Conservation (phyloP, 2,888 invertebrate species). For the Polymixis flavicincta region DNA sequence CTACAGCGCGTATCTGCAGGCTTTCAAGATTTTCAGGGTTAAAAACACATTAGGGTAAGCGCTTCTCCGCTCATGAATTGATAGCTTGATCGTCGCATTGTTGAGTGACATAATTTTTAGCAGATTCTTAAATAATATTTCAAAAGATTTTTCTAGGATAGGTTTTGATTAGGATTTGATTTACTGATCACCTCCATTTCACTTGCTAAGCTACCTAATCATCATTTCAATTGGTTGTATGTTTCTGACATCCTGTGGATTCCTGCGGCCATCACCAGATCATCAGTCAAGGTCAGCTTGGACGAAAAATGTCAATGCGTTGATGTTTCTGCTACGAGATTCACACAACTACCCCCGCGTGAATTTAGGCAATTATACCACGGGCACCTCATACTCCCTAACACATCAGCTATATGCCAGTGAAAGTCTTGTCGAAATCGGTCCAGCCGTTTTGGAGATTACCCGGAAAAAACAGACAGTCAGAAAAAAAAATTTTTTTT, state of each 20-base stretch:
- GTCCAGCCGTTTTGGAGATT: too few species aligned
- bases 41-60: slow-evolving; percentile 52
- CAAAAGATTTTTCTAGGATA: neutral
- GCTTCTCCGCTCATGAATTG: slow-evolving; percentile 19
- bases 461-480: too few species aligned
- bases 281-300: neutral
- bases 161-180: too few species aligned
- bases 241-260: neutral
- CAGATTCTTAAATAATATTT: neutral
- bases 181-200: neutral
- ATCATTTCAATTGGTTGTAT: neutral
- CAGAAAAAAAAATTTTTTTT: too few species aligned
- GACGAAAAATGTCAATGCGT: too few species aligned
- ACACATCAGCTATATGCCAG: too few species aligned
- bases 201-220: neutral
- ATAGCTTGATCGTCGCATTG: slow-evolving; percentile 4
- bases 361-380: too few species aligned
- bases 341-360: too few species aligned
- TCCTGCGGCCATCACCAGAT: neutral
- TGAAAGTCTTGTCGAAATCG: too few species aligned
- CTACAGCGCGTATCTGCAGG: slow-evolving; percentile 32
- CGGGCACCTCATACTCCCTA: too few species aligned
- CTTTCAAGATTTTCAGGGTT: slow-evolving; percentile 47
- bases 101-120: neutral
- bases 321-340: too few species aligned